Percentiles rank a stretch among this genome's conserved stretches.
phyloP scores from a whole-genome alignment of 2,888 invertebrate species.

The Drosophila barbarae region DNA sequence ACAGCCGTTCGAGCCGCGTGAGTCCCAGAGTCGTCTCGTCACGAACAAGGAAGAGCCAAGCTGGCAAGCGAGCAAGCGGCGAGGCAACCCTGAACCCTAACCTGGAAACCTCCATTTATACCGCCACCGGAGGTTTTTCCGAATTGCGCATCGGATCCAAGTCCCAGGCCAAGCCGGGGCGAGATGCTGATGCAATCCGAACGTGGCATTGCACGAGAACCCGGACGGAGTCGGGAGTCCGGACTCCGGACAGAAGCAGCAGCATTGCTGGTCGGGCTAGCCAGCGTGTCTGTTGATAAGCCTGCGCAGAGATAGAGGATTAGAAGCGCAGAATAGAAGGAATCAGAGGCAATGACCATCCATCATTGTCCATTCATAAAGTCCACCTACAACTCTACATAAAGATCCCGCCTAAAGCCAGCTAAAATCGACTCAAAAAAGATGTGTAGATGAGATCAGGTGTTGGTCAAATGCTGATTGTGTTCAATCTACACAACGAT shows the following conservation, averaged over 20 bases:
- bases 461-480: no score
- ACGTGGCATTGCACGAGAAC: conserved; percentile 47
- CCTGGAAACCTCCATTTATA: conserved; percentile 41
- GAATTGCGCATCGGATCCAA: conserved; percentile 54
- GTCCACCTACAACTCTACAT: not conserved
- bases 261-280: conserved; percentile 9
- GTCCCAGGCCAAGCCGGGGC: conserved; percentile 15
- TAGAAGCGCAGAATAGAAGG: not conserved
- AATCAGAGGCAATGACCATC: not conserved
- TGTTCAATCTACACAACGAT: no score
- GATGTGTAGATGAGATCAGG: not conserved
- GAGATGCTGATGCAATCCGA: conserved; percentile 60
- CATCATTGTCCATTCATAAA: not conserved
- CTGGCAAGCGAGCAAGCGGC: not conserved
- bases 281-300: conserved; percentile 40
- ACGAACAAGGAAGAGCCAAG: conserved; percentile 15
- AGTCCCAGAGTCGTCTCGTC: not conserved
- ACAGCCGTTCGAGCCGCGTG: not conserved
- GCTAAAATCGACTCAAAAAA: not conserved
- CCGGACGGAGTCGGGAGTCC: conserved; percentile 24
- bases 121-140: conserved; percentile 52
- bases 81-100: conserved; percentile 31
- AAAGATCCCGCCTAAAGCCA: not conserved
- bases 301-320: conserved; percentile 15
- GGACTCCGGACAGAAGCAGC: conserved; percentile 3